phyloP scores from a whole-genome alignment of 2,888 invertebrate genomes.

The Axea sp. region DNA sequence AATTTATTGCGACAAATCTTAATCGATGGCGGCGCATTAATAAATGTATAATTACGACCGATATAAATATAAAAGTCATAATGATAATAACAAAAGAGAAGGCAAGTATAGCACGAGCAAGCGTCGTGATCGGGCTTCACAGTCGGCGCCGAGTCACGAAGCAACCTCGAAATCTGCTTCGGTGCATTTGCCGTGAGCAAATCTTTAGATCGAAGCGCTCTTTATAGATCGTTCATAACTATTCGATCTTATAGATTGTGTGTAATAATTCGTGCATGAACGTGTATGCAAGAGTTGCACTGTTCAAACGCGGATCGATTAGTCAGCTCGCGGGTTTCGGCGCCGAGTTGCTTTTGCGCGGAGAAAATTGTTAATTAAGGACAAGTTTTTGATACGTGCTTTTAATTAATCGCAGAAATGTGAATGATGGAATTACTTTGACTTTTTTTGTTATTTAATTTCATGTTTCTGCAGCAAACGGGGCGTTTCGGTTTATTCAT shows the following conservation, averaged over 20 bases:
- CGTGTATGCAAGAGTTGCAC: constrained; percentile 50
- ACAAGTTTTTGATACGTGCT: constrained; percentile 9
- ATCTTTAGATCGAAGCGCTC: constrained; percentile 69
- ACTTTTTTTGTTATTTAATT: too few species aligned
- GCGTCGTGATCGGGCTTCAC: constrained; percentile 65
- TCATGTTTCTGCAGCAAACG: too few species aligned
- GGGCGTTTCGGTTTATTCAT: too few species aligned
- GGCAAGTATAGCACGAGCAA: constrained; percentile 63
- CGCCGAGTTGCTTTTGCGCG: constrained; percentile 12
- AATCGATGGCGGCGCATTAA: constrained; percentile 34
- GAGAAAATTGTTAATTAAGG: constrained; percentile 46
- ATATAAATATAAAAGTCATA: constrained; percentile 48
- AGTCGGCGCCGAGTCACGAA: constrained; percentile 70
- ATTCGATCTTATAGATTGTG: constrained; percentile 69
- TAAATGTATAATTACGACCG: constrained; percentile 48
- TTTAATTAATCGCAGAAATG: background rate
- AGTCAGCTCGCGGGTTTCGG: constrained; percentile 52
- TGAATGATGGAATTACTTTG: too few species aligned
- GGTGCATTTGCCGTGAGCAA: constrained; percentile 68
- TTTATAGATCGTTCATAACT: constrained; percentile 65
- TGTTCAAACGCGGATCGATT: constrained; percentile 56
- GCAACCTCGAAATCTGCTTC: constrained; percentile 73
- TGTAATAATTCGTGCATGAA: constrained; percentile 58
- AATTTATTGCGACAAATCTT: constrained; percentile 51
- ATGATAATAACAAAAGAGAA: constrained; percentile 46